Base-by-base conservation (phyloP, 1,140 invertebrate species). In the Ips nitidus region DNA sequence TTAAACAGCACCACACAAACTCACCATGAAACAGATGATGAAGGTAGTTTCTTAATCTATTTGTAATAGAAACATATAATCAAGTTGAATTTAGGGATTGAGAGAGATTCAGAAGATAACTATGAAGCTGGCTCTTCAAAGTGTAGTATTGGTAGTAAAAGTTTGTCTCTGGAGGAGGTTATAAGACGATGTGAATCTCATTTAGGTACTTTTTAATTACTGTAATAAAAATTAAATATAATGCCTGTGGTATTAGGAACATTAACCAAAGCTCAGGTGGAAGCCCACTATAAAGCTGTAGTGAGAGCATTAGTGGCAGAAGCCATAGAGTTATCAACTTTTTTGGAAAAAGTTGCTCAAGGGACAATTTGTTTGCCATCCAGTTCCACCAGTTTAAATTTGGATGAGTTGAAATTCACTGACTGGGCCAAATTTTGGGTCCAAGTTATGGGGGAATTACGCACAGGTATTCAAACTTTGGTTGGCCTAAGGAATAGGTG, bases 381-480 rank as follows among this genome's bases (percentile, higher is more conserved):
- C 22, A 81, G 83, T 72, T 71, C 75, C 40, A 81, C 82, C 41
- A 82, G 85, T 67, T 83, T 83, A n/a, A 84, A 86, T 61, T 83
- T 95, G 50, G 90, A 91, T 71, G 89, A 90, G 73, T 82, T 95
- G 71, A 86, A 91, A 78, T 90, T 94, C 77, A 88, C 89, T 69
- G 93, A 95, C 82, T 95, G 93, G 94, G 95, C 95, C 70, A 86
- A 94, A 74, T 91, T 98, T 80, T 98, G 97, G 97, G 91, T 98
- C 75, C 95, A 98, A 87, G 94, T 98, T 8, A 96, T 98, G 76
- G 86, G 90, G 55, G 93, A 98, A 79, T 82, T 94, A 22, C 79
- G 90, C 6, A 82, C 86, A 57, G 76, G 69, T 70, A 50, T 42
- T n/a, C 40, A 5, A 8, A 37, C 52, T 65, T 53, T 65, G 4